phyloP scores from a whole-genome alignment of 2,797 vertebrate genomes.

The Mionectes olivaceus region DNA sequence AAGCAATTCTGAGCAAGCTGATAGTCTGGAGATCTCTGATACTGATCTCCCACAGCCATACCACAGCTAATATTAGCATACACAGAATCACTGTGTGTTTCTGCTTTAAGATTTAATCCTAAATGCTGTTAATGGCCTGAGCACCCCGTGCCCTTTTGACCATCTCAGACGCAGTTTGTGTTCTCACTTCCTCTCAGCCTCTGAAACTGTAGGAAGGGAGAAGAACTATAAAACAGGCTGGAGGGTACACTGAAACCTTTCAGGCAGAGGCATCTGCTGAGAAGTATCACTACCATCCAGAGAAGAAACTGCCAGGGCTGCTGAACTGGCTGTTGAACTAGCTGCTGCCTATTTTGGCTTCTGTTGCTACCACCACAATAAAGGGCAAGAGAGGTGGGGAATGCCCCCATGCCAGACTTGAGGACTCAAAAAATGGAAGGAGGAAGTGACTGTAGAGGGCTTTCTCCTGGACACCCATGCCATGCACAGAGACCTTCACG shows the following conservation, averaged over 20 bases:
- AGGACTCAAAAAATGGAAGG: background rate
- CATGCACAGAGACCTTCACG: background rate
- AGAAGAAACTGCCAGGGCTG: background rate
- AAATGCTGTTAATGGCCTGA: background rate
- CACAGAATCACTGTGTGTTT: background rate
- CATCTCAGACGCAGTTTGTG: background rate
- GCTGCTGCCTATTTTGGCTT: background rate
- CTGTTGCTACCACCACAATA: background rate
- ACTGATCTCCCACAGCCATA: fast-evolving
- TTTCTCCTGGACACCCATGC: background rate
- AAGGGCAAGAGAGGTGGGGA: background rate
- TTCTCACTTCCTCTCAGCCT: background rate
- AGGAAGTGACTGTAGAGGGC: background rate
- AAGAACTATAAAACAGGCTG: background rate
- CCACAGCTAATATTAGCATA: background rate
- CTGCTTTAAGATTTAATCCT: background rate
- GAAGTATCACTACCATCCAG: background rate
- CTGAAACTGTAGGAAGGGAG: background rate
- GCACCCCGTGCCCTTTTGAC: background rate
- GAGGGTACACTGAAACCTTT: background rate
- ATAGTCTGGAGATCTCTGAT: background rate
- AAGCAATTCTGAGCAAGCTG: background rate
- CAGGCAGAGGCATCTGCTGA: background rate
- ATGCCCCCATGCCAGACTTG: fast-evolving
- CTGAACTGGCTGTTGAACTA: background rate